phyloP scores from a whole-genome alignment of 2,113 vertebrate genomes.

The Capricornis sumatraensis region DNA sequence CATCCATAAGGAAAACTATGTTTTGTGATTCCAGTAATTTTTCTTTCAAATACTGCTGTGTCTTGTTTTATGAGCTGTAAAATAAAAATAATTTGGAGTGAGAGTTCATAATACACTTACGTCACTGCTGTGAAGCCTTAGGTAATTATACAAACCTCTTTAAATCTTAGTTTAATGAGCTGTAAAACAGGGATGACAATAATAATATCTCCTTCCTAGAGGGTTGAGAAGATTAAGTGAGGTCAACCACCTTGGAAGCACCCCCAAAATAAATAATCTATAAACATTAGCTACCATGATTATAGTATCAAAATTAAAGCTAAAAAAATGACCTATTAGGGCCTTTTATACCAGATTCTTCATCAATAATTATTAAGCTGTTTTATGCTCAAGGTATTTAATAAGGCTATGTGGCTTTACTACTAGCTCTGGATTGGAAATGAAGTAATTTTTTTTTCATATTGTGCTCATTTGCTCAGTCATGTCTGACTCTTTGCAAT shows the following conservation, averaged over 20 bases:
- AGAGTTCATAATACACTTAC: neutral
- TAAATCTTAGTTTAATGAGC: neutral
- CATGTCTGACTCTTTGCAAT: neutral
- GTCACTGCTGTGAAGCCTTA: neutral
- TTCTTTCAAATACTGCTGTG: neutral
- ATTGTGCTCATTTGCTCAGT: neutral
- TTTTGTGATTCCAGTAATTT: neutral
- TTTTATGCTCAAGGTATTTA: neutral
- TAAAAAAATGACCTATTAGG: neutral
- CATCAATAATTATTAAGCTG: neutral
- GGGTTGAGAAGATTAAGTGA: neutral
- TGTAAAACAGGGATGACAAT: neutral
- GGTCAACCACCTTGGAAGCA: neutral
- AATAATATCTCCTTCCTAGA: neutral
- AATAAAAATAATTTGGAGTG: constrained; percentile 8
- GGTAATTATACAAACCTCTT: neutral
- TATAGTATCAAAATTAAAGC: neutral
- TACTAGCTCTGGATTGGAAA: neutral
- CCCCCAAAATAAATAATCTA: neutral
- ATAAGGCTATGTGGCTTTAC: neutral
- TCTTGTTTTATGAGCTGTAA: neutral
- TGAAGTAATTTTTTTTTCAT: neutral
- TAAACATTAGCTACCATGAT: constrained; percentile 17
- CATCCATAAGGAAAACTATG: neutral
- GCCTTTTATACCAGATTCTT: neutral